Evolutionary conservation across 2,113 vertebrate genomes (phyloP), one percentile per base, ranked within the genome.

Genomic region (Hylia prasina): DNA sequence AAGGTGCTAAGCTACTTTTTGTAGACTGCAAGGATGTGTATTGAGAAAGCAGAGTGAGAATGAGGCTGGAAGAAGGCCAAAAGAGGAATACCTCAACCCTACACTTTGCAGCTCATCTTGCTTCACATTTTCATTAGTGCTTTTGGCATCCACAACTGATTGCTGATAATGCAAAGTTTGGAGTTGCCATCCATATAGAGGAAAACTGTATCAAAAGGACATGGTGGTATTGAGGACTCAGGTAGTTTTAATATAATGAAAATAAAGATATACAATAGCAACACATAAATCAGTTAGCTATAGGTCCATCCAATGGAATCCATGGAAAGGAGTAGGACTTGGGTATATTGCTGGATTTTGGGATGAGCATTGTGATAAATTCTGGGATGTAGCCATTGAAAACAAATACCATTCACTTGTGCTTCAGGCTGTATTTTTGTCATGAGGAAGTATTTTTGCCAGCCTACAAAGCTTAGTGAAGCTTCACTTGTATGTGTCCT

Each of bases 121-220:
- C 70, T 53, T 61, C 73, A 70, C 61, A 47, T 70, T 82, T 89
- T 79, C 20, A 13, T 71, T 54, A 28, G 9, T 66, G 51, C 11
- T 89, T 82, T 64, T 69, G 50, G 8, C 44, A 71, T 44, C n/a
- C 40, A 33, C 27, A 71, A 25, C 27, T 19, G 56, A 39, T 54
- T 79, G 40, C 40, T 82, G 24, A 35, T 33, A 18, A 30, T 42
- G 17, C 20, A 39, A 47, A 42, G 11, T 64, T 40, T 85, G 40
- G 35, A 69, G 40, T 79, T 0, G 0, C 13, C 24, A 50, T 50
- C 18, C 17, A 47, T 28, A 21, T 8, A 50, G 60, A 79, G 13
- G 25, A 82, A 75, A 24, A 48, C 20, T 51, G 30, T 60, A 45
- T 37, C 50, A 33, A 64, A 75, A 79, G 27, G 37, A 39, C 9